These are phyloP conservation scores for Tylochromis polylepis DNA, from an alignment of 2,113 vertebrate genomes.

Conservation along the genomic window DNA sequence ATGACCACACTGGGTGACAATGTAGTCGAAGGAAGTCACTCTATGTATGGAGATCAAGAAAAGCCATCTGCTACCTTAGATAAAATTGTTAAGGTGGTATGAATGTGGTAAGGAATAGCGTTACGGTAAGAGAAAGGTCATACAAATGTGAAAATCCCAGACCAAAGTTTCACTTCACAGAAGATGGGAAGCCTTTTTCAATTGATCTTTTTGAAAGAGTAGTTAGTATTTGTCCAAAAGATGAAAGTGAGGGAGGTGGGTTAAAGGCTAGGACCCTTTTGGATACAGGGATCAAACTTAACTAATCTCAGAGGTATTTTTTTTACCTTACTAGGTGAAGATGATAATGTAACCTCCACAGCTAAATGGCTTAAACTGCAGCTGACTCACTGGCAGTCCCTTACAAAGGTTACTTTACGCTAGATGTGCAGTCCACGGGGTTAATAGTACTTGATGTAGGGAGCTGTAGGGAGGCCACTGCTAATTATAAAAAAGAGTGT, in stretches of 20 bases:
- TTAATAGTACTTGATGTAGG: neutral
- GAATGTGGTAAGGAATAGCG: neutral
- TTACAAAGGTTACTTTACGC: neutral
- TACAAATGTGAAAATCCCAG: neutral
- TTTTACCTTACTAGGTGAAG: no score
- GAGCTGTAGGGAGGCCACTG: neutral
- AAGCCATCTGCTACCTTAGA: neutral
- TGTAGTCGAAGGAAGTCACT: rapidly evolving
- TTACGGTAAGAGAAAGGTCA: neutral
- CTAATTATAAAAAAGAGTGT: neutral
- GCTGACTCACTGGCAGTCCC: neutral
- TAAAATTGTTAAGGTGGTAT: neutral
- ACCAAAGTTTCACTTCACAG: neutral
- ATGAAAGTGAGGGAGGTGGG: neutral
- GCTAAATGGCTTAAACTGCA: no score
- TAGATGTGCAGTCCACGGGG: neutral
- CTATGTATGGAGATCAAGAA: neutral
- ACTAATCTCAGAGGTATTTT: no score
- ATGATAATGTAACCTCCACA: no score
- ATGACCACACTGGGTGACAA: neutral
- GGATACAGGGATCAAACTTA: neutral
- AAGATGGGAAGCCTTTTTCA: neutral
- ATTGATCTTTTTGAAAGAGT: neutral
- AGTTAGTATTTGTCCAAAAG: neutral
- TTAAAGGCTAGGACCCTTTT: neutral